Evolutionary conservation across 2,797 vertebrate species (phyloP).

Genomic region (Falco berigora): DNA sequence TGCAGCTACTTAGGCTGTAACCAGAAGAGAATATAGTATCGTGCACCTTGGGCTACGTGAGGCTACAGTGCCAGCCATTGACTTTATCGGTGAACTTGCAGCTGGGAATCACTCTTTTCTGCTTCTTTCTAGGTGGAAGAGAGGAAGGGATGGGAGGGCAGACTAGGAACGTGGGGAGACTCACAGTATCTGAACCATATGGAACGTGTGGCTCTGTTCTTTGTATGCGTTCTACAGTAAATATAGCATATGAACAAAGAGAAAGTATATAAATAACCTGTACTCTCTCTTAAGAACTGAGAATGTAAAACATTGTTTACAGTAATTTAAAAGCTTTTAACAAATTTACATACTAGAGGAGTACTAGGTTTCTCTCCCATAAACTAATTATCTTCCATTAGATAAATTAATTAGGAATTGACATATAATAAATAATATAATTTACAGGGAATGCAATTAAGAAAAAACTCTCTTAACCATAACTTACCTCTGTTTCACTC

Average conservation of each 20-base stretch:
- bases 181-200: neutral
- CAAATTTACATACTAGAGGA: neutral
- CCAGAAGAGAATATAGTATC: neutral
- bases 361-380: neutral
- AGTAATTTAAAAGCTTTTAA: neutral
- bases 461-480: neutral
- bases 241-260: neutral
- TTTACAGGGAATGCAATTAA: neutral
- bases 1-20: constrained; percentile 25
- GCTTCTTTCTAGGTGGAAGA: neutral
- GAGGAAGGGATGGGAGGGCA: neutral
- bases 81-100: neutral
- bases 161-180: neutral
- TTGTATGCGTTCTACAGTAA: neutral
- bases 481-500: neutral
- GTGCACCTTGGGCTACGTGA: neutral
- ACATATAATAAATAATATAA: neutral
- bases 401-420: neutral
- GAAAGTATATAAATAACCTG: neutral
- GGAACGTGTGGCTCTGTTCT: neutral
- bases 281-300: neutral
- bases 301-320: neutral
- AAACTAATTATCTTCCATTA: neutral
- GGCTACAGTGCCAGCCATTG: neutral
- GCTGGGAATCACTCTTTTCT: neutral